These are phyloP conservation scores for Beaufortia kweichowensis DNA, from an alignment of 2,113 vertebrate genomes.

Conservation along the genomic window DNA sequence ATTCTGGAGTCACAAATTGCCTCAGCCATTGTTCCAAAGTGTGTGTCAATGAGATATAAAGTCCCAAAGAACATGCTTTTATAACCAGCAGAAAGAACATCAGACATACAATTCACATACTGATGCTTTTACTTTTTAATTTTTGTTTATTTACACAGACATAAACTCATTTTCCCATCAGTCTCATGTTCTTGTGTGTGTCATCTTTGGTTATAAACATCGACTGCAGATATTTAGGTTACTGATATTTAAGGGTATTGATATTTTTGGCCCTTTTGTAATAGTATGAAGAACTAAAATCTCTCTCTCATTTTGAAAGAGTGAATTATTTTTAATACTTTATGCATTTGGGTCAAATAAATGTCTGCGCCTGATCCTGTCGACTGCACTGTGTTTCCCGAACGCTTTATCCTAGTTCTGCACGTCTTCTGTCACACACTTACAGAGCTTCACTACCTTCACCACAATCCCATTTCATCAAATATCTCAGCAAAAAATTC, in stretches of 20 bases:
- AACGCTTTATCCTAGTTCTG: slow-evolving; percentile 59
- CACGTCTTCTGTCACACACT: slow-evolving; percentile 63
- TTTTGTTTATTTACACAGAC: background rate
- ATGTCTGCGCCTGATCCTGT: slow-evolving; percentile 50
- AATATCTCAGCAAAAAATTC: slow-evolving; percentile 74
- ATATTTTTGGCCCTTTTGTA: slow-evolving; percentile 4
- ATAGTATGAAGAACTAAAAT: background rate
- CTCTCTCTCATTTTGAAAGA: background rate
- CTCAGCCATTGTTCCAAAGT: background rate
- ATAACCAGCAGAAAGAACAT: background rate
- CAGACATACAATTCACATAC: background rate
- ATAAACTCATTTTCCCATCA: background rate
- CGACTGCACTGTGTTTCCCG: slow-evolving; percentile 50
- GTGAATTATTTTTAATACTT: slow-evolving; percentile 64
- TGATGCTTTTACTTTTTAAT: background rate
- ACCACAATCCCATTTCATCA: slow-evolving; percentile 76
- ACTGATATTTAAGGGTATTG: no score
- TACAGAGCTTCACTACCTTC: slow-evolving; percentile 64
- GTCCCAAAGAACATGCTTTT: background rate
- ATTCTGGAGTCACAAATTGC: slow-evolving; percentile 42
- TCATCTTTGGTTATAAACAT: background rate
- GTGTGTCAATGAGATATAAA: slow-evolving; percentile 13
- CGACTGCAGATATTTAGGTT: background rate
- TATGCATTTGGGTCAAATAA: slow-evolving; percentile 39
- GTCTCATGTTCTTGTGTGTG: background rate